Evolutionary conservation across 1,140 invertebrate genomes (phyloP).

Genomic region (Lordiphosa mommai): DNA sequence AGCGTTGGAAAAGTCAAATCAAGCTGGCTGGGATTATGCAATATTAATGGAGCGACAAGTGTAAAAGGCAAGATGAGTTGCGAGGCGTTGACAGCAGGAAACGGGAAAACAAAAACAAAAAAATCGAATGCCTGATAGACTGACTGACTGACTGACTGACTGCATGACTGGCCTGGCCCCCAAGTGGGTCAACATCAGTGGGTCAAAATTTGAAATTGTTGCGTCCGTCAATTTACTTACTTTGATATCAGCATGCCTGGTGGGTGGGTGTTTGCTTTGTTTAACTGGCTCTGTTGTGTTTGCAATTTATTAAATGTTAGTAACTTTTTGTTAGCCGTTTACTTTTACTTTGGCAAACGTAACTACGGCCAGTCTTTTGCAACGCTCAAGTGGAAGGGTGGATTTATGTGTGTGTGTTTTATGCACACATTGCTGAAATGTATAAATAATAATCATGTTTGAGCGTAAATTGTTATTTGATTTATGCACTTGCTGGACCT

Average conservation of each 20-base stretch:
- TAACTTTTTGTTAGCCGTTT: conserved; percentile 42
- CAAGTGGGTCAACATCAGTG: conserved; percentile 69
- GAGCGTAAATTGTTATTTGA: conserved; percentile 60
- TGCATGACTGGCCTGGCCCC: conserved; percentile 4
- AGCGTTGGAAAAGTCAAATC: conserved; percentile 61
- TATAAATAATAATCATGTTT: conserved; percentile 59
- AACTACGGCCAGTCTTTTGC: conserved; percentile 54
- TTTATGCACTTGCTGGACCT: conserved; percentile 42
- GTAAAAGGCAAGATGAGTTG: conserved; percentile 35
- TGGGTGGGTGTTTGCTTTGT: conserved; percentile 24
- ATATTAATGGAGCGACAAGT: conserved; percentile 54
- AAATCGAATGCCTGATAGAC: conserved; percentile 31
- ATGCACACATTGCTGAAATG: conserved; percentile 70
- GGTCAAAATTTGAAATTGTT: conserved; percentile 45
- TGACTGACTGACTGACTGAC: conserved; percentile 15
- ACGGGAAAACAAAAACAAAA: conserved; percentile 28
- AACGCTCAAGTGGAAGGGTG: conserved; percentile 52
- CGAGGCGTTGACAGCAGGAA: conserved; percentile 53
- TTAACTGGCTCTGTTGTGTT: conserved; percentile 26
- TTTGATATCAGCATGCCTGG: conserved; percentile 65
- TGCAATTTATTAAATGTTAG: conserved; percentile 44
- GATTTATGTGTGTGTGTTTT: conserved; percentile 42
- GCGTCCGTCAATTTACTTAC: conserved; percentile 58
- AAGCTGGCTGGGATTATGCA: conserved; percentile 47
- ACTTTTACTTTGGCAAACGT: conserved; percentile 51